phyloP scores from a whole-genome alignment of 2,797 vertebrate genomes.

The Hippocampus kuda region DNA sequence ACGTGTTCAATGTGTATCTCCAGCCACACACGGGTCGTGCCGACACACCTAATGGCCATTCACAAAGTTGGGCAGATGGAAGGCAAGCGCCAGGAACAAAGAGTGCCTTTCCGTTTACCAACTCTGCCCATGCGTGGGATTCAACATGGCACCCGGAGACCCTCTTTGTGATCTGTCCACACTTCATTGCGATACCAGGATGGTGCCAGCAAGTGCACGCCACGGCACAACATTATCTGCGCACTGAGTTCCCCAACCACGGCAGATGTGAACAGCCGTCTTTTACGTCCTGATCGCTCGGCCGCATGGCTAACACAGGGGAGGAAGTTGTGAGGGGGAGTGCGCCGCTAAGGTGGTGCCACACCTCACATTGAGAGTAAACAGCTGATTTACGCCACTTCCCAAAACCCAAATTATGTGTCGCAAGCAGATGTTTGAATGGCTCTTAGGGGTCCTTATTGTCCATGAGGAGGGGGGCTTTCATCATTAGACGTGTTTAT shows the following conservation, averaged over 20 bases:
- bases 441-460: slow-evolving; percentile 53
- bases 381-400: slow-evolving; percentile 6
- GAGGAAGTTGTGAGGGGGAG: not conserved
- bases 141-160: slow-evolving; percentile 84
- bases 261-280: slow-evolving; percentile 94
- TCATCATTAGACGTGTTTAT: slow-evolving; percentile 22
- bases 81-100: slow-evolving; percentile 69
- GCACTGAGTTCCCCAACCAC: slow-evolving; percentile 96
- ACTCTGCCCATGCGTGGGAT: slow-evolving; percentile 91
- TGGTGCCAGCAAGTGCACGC: slow-evolving; percentile 97
- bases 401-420: slow-evolving; percentile 52
- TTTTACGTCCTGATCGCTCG: slow-evolving; percentile 53
- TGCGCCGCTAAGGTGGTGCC: not conserved
- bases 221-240: slow-evolving; percentile 98
- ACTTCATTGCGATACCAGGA: slow-evolving; percentile 98
- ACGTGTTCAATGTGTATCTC: slow-evolving; percentile 52
- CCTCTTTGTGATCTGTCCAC: slow-evolving; percentile 78
- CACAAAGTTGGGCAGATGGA: slow-evolving; percentile 83
- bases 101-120: slow-evolving; percentile 8
- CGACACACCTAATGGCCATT: slow-evolving; percentile 57
- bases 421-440: slow-evolving; percentile 61
- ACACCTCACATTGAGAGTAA: slow-evolving; percentile 12
- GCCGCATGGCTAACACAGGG: slow-evolving; percentile 12
- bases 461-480: not conserved
- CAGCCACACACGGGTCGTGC: slow-evolving; percentile 37